A percentile compares a stretch with the other conserved stretches of the same genome.
These are phyloP conservation scores for Drosophila lacteicornis DNA, from an alignment of 1,140 invertebrate species.

Conservation along the genomic window DNA sequence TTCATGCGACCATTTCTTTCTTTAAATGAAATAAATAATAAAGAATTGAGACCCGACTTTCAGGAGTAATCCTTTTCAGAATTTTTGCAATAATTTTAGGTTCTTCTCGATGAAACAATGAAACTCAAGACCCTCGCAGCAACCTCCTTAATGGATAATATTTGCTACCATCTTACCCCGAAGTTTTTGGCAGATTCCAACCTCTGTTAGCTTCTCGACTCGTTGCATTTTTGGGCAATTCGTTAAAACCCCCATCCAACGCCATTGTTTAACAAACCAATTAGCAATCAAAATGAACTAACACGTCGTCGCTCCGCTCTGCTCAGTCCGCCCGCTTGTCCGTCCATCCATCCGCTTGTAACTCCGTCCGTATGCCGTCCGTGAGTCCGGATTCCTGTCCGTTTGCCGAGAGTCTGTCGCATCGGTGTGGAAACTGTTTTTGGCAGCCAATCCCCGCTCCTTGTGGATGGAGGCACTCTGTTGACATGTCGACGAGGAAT, in stretches of 20 bases:
- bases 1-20: too few species aligned
- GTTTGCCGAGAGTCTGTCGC: conserved; percentile 28
- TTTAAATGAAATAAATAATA: too few species aligned
- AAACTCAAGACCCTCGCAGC: not conserved
- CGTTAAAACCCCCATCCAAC: conserved; percentile 73
- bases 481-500: conserved; percentile 80
- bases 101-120: too few species aligned
- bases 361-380: conserved; percentile 18
- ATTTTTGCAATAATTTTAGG: too few species aligned
- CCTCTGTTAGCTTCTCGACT: conserved; percentile 4
- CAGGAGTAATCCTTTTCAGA: too few species aligned
- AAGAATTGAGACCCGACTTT: too few species aligned
- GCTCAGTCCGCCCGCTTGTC: not conserved
- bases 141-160: not conserved
- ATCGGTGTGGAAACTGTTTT: conserved; percentile 43
- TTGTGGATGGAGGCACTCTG: conserved; percentile 63
- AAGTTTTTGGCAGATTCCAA: not conserved
- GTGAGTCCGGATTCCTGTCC: conserved; percentile 11
- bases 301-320: conserved; percentile 56
- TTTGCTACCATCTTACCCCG: not conserved
- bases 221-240: conserved; percentile 82
- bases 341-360: conserved; percentile 19
- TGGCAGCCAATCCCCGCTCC: conserved; percentile 39
- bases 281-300: conserved; percentile 85
- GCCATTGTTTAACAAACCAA: conserved; percentile 84